A percentile compares a stretch with the other conserved stretches of the same genome.
Evolutionary conservation across 2,888 invertebrate species (phyloP).

Genomic region (Orthonychiurus folsomi): DNA sequence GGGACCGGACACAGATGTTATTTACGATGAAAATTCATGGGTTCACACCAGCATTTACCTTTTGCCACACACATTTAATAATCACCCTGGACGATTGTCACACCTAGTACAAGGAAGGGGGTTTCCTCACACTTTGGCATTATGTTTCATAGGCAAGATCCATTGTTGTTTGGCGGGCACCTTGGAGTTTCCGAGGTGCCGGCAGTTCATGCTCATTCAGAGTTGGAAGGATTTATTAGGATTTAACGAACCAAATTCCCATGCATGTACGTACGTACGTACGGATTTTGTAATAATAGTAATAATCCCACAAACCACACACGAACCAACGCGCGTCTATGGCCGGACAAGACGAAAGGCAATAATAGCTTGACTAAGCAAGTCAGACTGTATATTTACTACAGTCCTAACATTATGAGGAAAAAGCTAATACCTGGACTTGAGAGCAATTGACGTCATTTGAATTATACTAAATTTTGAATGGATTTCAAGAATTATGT

Average conservation of each 20-base stretch:
- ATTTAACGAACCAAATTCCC: conserved; percentile 18
- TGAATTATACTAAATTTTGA: too few species aligned
- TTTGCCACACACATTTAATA: conserved; percentile 15
- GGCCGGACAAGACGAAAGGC: too few species aligned
- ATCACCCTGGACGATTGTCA: conserved; percentile 15
- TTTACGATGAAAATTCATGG: background rate
- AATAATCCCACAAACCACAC: conserved; percentile 3
- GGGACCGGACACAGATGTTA: background rate
- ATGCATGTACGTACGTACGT: conserved; percentile 9
- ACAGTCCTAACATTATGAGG: too few species aligned
- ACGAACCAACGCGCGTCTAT: too few species aligned
- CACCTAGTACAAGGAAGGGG: too few species aligned
- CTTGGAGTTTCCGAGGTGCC: too few species aligned
- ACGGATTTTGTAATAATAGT: conserved; percentile 2
- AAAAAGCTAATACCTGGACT: too few species aligned
- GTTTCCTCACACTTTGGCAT: too few species aligned
- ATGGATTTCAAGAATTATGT: background rate
- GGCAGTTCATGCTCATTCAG: conserved; percentile 18
- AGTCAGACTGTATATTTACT: too few species aligned
- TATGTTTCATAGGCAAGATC: background rate
- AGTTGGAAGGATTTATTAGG: conserved; percentile 15
- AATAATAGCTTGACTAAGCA: too few species aligned
- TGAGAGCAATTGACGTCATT: too few species aligned
- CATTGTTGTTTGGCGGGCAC: too few species aligned
- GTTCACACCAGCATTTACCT: background rate